Evolutionary conservation across 2,797 vertebrate genomes (phyloP), one percentile per base, ranked within the genome.

Genomic region (Macrochelys suwanniensis): DNA sequence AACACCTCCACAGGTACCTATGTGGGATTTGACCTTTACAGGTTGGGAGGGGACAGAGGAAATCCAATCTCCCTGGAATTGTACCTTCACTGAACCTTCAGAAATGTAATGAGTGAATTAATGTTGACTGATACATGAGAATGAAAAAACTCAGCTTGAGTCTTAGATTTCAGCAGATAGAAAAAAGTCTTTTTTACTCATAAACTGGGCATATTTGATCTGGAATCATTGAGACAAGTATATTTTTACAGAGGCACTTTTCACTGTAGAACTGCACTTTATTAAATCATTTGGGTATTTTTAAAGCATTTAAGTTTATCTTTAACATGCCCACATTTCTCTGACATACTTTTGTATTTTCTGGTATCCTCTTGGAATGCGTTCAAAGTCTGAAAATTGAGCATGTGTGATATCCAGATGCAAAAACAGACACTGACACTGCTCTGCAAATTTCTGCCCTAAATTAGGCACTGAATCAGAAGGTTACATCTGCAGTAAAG

Each of bases 401-500:
- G 76, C 31, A 61, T 5, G 15, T 88, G 61, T n/a, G 92, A 96
- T 7, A 95, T 25, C 54, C 93, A 96, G 88, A 94, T 90, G 84
- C 82, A 95, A 96, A 97, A 96, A 37, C 82, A 96, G 93, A 87
- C 68, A 78, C 74, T 90, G 85, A 94, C 80, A 92, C n/a, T 76
- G 76, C 85, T 95, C 86, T 95, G 88, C 86, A 78, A 56, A 84
- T 92, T 93, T 95, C 86, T 95, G 93, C 57, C 77, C 95, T 95
- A 97, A 98, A 92, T 74, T 90, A 95, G 93, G 89, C 80, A 85
- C 81, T 88, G 78, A 97, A 95, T 95, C 84, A 91, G 84, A 88
- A 97, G 80, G 86, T 6, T 85, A 79, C 51, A 94, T 89, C 50
- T 82, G 77, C 1, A 25, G 86, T 45, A 47, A 28, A 68, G 42